Conservation (phyloP, 2,113 vertebrate genomes). For the Coryphaenoides rupestris region DNA sequence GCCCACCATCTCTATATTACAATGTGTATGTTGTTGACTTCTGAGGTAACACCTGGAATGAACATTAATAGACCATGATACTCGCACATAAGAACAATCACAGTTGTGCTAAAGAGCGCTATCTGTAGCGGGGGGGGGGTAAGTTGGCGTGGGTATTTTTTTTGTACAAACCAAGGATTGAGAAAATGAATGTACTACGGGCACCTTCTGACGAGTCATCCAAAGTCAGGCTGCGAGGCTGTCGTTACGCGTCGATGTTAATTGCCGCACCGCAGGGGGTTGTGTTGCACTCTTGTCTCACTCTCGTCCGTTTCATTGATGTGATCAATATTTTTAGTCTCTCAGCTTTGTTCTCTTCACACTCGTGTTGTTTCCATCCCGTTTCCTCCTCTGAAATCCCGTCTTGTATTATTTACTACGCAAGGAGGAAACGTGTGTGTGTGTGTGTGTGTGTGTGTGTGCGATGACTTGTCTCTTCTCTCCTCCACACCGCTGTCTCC, state of each 20-base stretch:
- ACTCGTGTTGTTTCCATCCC: constrained; percentile 59
- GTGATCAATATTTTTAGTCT: constrained; percentile 53
- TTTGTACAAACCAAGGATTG: constrained; percentile 54
- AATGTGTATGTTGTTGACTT: constrained; percentile 37
- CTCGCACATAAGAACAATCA: constrained; percentile 46
- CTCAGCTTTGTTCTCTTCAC: constrained; percentile 60
- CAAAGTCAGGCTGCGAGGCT: constrained; percentile 63
- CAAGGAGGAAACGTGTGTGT: constrained; percentile 58
- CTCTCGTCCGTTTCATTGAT: constrained; percentile 52
- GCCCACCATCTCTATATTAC: constrained; percentile 49
- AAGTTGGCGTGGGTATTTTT: constrained; percentile 26
- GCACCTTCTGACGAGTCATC: constrained; percentile 62
- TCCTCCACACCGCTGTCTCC: too few relatives aligned
- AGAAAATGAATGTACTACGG: constrained; percentile 45
- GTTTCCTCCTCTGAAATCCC: constrained; percentile 49
- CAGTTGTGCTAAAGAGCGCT: constrained; percentile 31
- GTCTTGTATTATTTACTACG: constrained; percentile 43
- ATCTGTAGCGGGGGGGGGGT: constrained; percentile 36
- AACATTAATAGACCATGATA: constrained; percentile 38
- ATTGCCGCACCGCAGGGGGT: constrained; percentile 53
- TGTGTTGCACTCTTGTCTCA: constrained; percentile 40
- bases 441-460: too few relatives aligned
- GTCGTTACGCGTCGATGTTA: constrained; percentile 32
- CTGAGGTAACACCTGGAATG: constrained; percentile 61
- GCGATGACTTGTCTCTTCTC: constrained; percentile 32